Base-by-base conservation (phyloP, 2,888 invertebrate genomes). In the Scaptomyza caliginosa region DNA sequence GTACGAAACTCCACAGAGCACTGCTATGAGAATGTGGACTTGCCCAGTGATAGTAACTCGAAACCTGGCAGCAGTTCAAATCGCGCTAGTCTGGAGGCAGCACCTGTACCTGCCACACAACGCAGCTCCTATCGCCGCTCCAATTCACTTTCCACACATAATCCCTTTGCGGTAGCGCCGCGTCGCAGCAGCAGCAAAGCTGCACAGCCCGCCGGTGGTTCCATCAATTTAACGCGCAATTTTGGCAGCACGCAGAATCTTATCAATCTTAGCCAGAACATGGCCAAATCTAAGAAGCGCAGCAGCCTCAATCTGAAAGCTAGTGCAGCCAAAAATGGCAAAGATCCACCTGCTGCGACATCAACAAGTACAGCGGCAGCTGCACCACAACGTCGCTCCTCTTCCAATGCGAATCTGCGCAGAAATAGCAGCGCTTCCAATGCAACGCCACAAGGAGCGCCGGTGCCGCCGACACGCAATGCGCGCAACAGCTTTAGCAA, bases 181-280 rank as follows among this genome's bases (percentile, higher is more conserved):
- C 72, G 82, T 1, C 82, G 86, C 13, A 77, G 76, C 49, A 77
- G 78, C 43, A 89, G 89, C 58, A 91, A 91, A 32, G 75, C 66
- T 8, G 26, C 54, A 3, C 62, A 70, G 49, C 78, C 86, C 0
- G 58, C 62, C 4, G 59, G 72, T 3, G 86, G 81, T 5, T 84
- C 84, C 2, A 84, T 88, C 19, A 90, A 91, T 63, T 74, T 91
- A 38, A 90, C 85, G 48, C 89, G 91, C 11, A 91, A 90, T 59
- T 91, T 90, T 62, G 91, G 91, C 39, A 92, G 92, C 77, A 91
- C 91, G 7, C 92, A 92, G 51, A 92, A 92, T 62, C 77, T 92
- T 28, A 90, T 91, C 46, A 90, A 89, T 60, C 82, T 86, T 26
- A 91, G 89, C 76, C 90, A 91, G 59, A 90, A 91, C 66, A 81